Evolutionary conservation across 2,888 invertebrate genomes (phyloP), one percentile per base, ranked within the genome.

Genomic region (Caenorhabditis becei): DNA sequence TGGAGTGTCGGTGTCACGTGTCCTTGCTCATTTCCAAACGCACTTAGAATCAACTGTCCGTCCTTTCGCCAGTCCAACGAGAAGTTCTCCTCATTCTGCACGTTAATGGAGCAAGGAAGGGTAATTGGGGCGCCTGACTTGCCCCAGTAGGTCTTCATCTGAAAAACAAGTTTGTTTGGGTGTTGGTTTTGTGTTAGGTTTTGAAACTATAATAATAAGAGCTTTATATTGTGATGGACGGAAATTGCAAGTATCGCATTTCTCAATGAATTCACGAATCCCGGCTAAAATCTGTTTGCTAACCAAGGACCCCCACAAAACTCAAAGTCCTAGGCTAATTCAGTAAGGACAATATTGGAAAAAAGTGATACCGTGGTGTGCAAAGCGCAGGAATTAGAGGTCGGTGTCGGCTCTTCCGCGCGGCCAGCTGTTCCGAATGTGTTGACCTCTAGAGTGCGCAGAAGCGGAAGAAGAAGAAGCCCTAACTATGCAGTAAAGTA

Each of bases 1-100:
- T 86, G 87, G 41, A 84, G 63, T 54, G 77, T 61, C 1, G 87
- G 87, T 20, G 86, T 83, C 3, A 86, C 77, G 67, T 88, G 86
- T 11, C 88, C 88, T 32, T 79, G 70, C 26, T 87, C 83, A 10
- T 83, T 69, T 24, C 86, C 86, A 54, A 83, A 87, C 23, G 87
- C 88, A 69, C 84, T 87, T 71, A 86, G 79, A 49, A 88, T 86
- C 66, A 88, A 70, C 63, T 83, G 74, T 11, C 79, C 81, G 66
- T 87, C 86, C 72, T 85, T 86, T 14, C 87, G 67, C 88, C 88
- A 88, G 67, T 88, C 88, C 56, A 88, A 51, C 2, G 87, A 79
- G 61, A 80, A 87, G 14, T 77, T 85, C 16, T 80, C 75, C 32
- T 81, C 82, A 32, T 79, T 67, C 10, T 53, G 37, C 32, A 70